Evolutionary conservation across 2,888 invertebrate genomes (phyloP).

Genomic region (Torymus auratus): DNA sequence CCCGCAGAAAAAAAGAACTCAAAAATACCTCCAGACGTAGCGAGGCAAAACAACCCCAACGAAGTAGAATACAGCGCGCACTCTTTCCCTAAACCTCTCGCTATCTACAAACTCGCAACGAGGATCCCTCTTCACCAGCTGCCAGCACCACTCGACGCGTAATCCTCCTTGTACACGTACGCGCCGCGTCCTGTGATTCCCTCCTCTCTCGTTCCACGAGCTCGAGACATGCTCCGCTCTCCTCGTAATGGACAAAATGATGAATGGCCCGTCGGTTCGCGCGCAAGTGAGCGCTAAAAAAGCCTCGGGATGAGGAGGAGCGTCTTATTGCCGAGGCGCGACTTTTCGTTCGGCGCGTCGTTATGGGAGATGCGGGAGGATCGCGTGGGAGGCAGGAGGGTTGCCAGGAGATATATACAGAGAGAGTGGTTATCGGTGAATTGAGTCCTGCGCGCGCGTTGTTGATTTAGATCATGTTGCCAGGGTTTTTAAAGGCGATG

Average conservation of each 20-base stretch:
- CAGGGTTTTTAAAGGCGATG: no score
- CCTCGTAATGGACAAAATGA: conserved; percentile 44
- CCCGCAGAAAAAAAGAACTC: no score
- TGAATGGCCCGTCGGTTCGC: conserved; percentile 31
- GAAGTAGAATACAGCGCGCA: not conserved
- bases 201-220: not conserved
- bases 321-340: conserved; percentile 38
- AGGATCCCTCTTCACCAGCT: not conserved
- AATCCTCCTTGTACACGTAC: not conserved
- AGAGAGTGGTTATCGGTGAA: no score
- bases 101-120: not conserved
- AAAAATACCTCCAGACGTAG: no score
- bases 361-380: not conserved
- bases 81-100: not conserved
- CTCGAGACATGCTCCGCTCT: no score
- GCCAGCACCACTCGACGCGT: not conserved
- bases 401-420: no score
- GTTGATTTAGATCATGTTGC: no score
- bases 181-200: conserved; percentile 16
- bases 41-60: no score
- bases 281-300: conserved; percentile 19
- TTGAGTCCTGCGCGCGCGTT: no score
- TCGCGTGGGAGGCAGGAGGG: no score
- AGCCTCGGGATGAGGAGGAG: not conserved
- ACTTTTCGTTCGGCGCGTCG: conserved; percentile 36